Conservation (phyloP, 2,113 vertebrate genomes). For the Amphiprion percula region DNA sequence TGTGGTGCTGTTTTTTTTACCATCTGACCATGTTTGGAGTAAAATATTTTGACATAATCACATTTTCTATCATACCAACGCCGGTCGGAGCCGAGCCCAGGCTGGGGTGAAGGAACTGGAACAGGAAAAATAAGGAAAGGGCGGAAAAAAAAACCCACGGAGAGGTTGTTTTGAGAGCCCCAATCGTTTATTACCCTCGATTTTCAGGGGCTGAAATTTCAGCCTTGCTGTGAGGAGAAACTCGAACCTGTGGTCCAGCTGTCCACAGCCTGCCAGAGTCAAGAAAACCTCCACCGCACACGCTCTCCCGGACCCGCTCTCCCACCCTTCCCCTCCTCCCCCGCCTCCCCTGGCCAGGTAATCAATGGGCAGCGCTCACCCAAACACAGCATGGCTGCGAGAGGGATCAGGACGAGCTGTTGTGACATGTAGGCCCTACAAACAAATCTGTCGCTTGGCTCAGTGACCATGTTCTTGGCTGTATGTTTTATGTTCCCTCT, state of each 20-base stretch:
- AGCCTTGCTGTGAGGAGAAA: conserved; percentile 82
- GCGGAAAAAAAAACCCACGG: conserved; percentile 60
- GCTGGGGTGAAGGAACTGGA: conserved; percentile 36
- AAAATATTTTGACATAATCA: conserved; percentile 72
- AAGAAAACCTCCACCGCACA: conserved; percentile 65
- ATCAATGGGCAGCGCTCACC: conserved; percentile 79
- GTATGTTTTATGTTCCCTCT: conserved; percentile 47
- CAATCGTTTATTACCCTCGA: conserved; percentile 83
- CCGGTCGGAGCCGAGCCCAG: conserved; percentile 27
- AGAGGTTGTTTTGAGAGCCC: conserved; percentile 78
- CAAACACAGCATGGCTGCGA: conserved; percentile 70
- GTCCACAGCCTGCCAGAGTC: conserved; percentile 77
- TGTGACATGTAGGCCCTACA: conserved; percentile 58
- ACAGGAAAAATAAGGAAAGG: conserved; percentile 73
- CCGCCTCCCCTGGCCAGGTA: conserved; percentile 72
- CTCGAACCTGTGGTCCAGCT: conserved; percentile 84
- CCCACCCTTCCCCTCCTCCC: conserved; percentile 32
- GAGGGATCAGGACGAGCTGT: conserved; percentile 52
- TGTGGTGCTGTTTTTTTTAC: conserved; percentile 26
- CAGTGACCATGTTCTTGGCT: neutral
- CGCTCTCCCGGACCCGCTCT: conserved; percentile 53
- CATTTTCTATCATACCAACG: conserved; percentile 67
- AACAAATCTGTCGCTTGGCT: conserved; percentile 72
- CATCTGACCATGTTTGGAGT: conserved; percentile 51
- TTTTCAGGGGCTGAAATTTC: conserved; percentile 86